Evolutionary conservation across 2,888 invertebrate species (phyloP).

Genomic region (Selenia dentaria): DNA sequence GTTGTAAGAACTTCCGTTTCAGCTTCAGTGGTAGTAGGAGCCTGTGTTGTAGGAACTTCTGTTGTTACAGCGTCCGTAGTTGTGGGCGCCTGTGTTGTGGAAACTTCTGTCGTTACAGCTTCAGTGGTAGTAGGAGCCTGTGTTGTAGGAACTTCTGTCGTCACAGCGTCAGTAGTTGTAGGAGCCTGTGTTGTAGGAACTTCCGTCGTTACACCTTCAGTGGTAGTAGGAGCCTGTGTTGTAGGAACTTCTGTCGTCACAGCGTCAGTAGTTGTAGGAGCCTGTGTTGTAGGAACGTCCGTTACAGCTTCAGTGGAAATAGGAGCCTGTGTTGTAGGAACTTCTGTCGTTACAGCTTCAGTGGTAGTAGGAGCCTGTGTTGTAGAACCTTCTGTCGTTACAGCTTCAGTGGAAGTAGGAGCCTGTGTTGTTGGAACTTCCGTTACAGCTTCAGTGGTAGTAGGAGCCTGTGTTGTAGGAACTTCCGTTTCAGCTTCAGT

Average conservation of each 20-base stretch:
- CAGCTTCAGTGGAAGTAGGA: no score
- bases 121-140: background rate
- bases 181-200: background rate
- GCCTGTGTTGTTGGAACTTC: no score
- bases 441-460: slow-evolving; percentile 5
- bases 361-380: slow-evolving; percentile 6
- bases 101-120: background rate
- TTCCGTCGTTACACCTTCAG: background rate
- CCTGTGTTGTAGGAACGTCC: slow-evolving; percentile 6
- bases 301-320: slow-evolving; percentile 3
- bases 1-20: background rate
- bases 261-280: slow-evolving; percentile 4
- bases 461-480: background rate
- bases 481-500: background rate
- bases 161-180: slow-evolving; percentile 1
- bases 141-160: background rate
- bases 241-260: slow-evolving; percentile 7
- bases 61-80: background rate
- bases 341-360: background rate
- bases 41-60: background rate
- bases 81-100: background rate
- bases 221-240: background rate
- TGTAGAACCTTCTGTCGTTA: background rate
- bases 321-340: background rate
- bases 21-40: background rate